Evolutionary conservation across 2,113 vertebrate genomes (phyloP), one percentile per base, ranked within the genome.

Genomic region (Esox niger): DNA sequence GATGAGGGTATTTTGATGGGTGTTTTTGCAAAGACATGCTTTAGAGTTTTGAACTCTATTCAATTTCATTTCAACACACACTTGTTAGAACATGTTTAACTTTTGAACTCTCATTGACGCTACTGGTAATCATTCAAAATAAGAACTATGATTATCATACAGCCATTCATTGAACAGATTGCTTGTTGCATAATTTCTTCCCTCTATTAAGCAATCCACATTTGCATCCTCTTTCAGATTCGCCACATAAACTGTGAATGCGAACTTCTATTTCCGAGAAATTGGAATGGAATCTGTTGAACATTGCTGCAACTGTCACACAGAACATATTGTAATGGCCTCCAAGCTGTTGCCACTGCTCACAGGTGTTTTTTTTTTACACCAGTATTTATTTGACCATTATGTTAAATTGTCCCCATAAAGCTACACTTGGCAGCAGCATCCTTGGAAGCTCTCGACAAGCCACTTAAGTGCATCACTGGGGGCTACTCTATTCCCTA

Each of bases 391-490:
- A 92, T 92, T 91, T 89, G 88, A 87, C 85, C 82, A 82, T 92
- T 90, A 90, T 91, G 86, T 88, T 90, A 89, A 90, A 90, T 88
- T 86, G 88, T 89, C 83, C 86, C 79, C 87, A 88, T 90, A 91
- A 92, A 90, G 86, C 78, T 66, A 60, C 73, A 83, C 84, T 85
- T 90, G 87, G 85, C 87, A 89, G 80, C 80, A 65, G 78, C 80
- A 79, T 88, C 79, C 86, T 82, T 85, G 70, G 78, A 80, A 83
- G 87, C 81, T 82, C 80, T 88, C 83, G 85, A 80, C 75, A 77
- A 88, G 80, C 81, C 85, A 80, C 78, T 91, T 85, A 87, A 91
- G 80, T 85, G 77, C 77, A 88, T 86, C 86, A 78, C 83, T 72
- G 84, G 84, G 88, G 84, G 72, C 76, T 82, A 67, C 72, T 81